These are phyloP conservation scores for Gymnoscopelus microlampas DNA, from an alignment of 2,797 vertebrate genomes.

Conservation along the genomic window DNA sequence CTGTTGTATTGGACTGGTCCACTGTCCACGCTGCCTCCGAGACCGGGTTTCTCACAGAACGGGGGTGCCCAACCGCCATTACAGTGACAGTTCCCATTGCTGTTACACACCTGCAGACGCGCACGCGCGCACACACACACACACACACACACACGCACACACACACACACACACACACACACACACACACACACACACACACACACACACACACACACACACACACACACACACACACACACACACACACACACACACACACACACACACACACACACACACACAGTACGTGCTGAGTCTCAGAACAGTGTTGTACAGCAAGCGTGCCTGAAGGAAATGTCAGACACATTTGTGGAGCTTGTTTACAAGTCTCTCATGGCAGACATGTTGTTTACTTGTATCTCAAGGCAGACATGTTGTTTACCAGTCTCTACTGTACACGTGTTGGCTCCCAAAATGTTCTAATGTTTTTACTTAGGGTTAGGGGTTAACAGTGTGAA, in stretches of 20 bases:
- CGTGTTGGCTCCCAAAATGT: no score
- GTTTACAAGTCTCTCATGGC: no score
- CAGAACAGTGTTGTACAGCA: conserved; percentile 1
- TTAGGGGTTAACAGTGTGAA: no score
- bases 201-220: conserved; percentile 9
- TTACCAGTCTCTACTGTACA: no score
- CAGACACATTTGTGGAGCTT: conserved; percentile 25
- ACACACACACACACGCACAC: conserved; percentile 79
- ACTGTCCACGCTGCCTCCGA: conserved; percentile 92
- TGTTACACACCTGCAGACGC: conserved; percentile 90
- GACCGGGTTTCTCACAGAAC: conserved; percentile 87
- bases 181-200: conserved; percentile 24
- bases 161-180: conserved; percentile 12
- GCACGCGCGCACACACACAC: conserved; percentile 1
- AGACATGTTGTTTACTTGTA: no score
- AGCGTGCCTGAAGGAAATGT: conserved; percentile 30
- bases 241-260: conserved; percentile 12
- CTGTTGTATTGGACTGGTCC: conserved; percentile 88
- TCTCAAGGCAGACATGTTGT: no score
- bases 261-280: conserved; percentile 24
- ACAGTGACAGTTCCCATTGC: conserved; percentile 94
- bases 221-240: conserved; percentile 79
- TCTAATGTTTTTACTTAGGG: no score
- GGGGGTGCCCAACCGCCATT: conserved; percentile 90
- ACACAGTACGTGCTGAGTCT: not conserved